Base-by-base conservation (phyloP, 2,888 invertebrate genomes). In the Ctenicera cuprea region DNA sequence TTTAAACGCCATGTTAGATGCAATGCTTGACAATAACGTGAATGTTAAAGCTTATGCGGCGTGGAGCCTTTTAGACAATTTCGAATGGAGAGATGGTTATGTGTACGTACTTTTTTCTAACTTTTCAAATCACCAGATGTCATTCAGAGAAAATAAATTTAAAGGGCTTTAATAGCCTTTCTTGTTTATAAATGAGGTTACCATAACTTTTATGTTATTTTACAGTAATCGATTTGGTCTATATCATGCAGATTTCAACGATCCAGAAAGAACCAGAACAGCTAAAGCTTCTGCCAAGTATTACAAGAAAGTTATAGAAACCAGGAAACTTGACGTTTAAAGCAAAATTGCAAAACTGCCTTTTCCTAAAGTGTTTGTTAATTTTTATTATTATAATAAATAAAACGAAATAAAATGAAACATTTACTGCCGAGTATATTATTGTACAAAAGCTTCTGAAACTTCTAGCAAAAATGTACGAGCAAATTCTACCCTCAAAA, bases 51-150 rank as follows among this genome's bases (percentile, higher is more conserved):
- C 68, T 0, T 85, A 82, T 64, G 80, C 80, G 1, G 82, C 79
- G 7, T 85, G 85, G 85, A 82, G 81, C 76, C 75, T 83, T 9
- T 77, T 84, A 79, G 85, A 85, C 71, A 83, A 84, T 73, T 84
- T 85, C 38, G 84, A 85, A 78, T 85, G 81, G 81, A 63, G 12
- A 12, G 4, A 59, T 2, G 59, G 59, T 7, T 59, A 59, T 18
- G 11, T 0, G 59, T 59, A 20, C 18, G 59, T 38, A 38, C 18
- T 8, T 11, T n/a, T n/a, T n/a, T n/a, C n/a, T n/a, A n/a, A n/a
- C n/a, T 52, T 52, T 9, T 33, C 2, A 14, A 14, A 7, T 48
- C 16, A 9, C 9, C n/a, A n/a, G n/a, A n/a, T n/a, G n/a, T n/a
- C n/a, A n/a, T n/a, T n/a, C n/a, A 26, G 26, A 26, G 26, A 26